These are phyloP conservation scores for Iselma pallidipennis DNA, from an alignment of 2,888 invertebrate genomes.

Conservation along the genomic window DNA sequence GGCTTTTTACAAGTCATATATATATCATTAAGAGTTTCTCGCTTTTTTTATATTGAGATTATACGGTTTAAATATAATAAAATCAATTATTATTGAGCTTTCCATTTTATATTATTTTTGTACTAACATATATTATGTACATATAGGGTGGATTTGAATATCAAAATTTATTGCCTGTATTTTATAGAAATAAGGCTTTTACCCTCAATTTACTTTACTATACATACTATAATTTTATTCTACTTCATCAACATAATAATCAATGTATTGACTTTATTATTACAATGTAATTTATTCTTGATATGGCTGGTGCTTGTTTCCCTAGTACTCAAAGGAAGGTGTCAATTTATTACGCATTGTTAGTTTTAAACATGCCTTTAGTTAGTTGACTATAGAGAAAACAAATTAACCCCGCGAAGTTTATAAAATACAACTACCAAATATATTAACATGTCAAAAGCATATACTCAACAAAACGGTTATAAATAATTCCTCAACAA, in stretches of 20 bases:
- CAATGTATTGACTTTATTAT: constrained; percentile 13
- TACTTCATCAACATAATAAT: background rate
- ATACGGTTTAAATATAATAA: no score
- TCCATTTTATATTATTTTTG: no score
- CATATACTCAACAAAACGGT: constrained; percentile 31
- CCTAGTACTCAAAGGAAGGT: constrained; percentile 6
- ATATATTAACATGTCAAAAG: constrained; percentile 37
- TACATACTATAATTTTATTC: background rate
- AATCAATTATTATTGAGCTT: no score
- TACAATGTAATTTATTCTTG: constrained; percentile 9
- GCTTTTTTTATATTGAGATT: no score
- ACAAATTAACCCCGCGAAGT: constrained; percentile 23
- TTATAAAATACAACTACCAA: constrained; percentile 28
- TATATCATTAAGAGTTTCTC: no score
- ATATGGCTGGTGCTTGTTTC: constrained; percentile 4
- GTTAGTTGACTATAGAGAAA: constrained; percentile 1
- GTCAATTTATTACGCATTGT: constrained; percentile 17
- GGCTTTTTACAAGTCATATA: constrained; percentile 12
- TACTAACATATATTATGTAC: no score
- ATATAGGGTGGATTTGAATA: no score
- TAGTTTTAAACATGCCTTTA: constrained; percentile 12
- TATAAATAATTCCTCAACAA: constrained; percentile 34
- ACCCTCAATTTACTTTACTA: background rate
- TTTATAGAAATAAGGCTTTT: background rate
- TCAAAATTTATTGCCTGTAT: background rate